These are phyloP conservation scores for Dermochelys coriacea DNA, from an alignment of 2,797 vertebrate genomes.

Conservation along the genomic window DNA sequence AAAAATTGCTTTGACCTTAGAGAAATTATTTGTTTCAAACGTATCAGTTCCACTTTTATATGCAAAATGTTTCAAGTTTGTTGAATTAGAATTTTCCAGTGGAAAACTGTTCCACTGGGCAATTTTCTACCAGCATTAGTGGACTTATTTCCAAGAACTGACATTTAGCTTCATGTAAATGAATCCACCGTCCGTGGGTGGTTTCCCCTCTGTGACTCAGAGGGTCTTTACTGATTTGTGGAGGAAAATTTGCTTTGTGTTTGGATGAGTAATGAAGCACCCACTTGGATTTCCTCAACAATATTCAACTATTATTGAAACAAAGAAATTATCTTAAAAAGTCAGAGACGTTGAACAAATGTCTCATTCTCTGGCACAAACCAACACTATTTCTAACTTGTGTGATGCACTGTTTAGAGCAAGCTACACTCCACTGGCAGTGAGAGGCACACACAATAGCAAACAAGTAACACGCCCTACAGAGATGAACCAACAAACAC, in stretches of 20 bases:
- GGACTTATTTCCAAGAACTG: background rate
- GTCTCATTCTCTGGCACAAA: background rate
- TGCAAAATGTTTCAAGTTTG: constrained; percentile 6
- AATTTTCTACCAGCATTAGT: background rate
- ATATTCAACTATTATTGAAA: background rate
- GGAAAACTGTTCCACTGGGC: background rate
- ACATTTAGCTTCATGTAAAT: background rate
- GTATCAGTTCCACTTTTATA: constrained; percentile 41
- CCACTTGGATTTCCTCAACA: background rate
- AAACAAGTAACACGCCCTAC: background rate
- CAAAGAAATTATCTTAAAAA: background rate
- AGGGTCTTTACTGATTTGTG: background rate
- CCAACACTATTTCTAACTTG: background rate
- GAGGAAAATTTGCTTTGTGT: background rate
- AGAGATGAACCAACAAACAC: background rate
- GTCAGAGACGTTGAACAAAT: background rate
- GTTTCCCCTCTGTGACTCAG: background rate
- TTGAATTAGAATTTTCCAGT: constrained; percentile 2
- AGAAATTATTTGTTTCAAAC: background rate
- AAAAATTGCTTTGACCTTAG: background rate
- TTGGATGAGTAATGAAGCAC: background rate
- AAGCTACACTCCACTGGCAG: background rate
- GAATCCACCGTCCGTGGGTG: background rate
- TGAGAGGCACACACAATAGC: background rate
- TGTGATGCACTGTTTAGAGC: background rate